Evolutionary conservation across 2,888 invertebrate genomes (phyloP), one percentile per base, ranked within the genome.

Genomic region (Hanleya hanleyi): DNA sequence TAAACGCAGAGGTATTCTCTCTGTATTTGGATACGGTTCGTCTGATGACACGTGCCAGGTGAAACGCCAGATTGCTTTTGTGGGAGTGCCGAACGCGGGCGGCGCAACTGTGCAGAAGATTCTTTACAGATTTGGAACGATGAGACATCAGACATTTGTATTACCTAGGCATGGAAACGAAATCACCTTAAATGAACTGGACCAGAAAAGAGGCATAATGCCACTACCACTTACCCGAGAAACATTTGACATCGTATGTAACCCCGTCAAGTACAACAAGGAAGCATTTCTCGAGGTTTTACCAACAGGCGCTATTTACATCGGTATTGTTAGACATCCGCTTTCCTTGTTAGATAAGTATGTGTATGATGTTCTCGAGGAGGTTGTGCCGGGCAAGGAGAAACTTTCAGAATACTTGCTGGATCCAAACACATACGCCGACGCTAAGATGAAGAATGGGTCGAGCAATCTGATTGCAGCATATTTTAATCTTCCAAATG

Each of bases 31-130:
- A n/a, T n/a, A n/a, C n/a, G n/a, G n/a, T n/a, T n/a, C n/a, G n/a
- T n/a, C n/a, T n/a, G n/a, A n/a, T n/a, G n/a, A n/a, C n/a, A n/a
- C n/a, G n/a, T n/a, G n/a, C n/a, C n/a, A n/a, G n/a, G n/a, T n/a
- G n/a, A n/a, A n/a, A n/a, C 75, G 70, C 1, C 81, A 83, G 36
- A 41, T 83, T 18, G 83, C 80, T 0, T 82, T 80, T 36, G n/a
- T 82, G 5, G 82, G 82, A 62, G 81, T 83, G 1, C 83, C 82
- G 50, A 83, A 83, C 64, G 80, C 82, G 0, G 83, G 79, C 0
- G 82, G 83, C 69, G 76, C 80, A 1, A 81, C 82, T 0, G 78
- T 78, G 1, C 82, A 82, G 51, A 82, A 81, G 41, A 74, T 83
- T 9, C 79, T 82, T 50, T 57, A 81, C 6, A 38, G 83, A 18